phyloP scores from a whole-genome alignment of 1,140 invertebrate genomes.

The Pseudomyrmex sp. region DNA sequence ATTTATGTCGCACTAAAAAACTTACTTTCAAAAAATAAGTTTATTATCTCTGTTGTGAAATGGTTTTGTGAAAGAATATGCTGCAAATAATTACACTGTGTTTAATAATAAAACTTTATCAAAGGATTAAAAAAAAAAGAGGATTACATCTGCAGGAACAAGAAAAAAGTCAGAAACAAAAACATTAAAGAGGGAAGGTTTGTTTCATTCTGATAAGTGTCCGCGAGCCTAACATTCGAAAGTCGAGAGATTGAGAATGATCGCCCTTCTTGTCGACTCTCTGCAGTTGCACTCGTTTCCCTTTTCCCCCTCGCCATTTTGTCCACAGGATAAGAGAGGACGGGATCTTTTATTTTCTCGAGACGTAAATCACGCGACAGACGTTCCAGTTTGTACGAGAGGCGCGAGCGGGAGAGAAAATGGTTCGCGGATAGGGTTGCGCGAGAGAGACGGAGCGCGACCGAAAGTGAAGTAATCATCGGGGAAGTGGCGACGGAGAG shows the following conservation, averaged over 20 bases:
- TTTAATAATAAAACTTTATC: too few species aligned
- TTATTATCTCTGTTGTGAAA: too few species aligned
- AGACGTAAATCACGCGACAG: constrained; percentile 81
- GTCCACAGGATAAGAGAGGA: background rate
- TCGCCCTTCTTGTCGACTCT: constrained; percentile 63
- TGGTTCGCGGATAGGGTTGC: background rate
- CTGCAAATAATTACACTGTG: too few species aligned
- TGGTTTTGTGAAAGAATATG: background rate
- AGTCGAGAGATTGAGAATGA: constrained; percentile 75
- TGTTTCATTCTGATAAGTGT: constrained; percentile 56
- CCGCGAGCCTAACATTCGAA: constrained; percentile 45
- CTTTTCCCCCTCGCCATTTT: constrained; percentile 18
- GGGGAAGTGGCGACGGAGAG: constrained; percentile 29
- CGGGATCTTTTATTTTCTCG: constrained; percentile 74
- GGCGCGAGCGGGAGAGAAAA: constrained; percentile 18
- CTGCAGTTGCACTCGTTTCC: constrained; percentile 64
- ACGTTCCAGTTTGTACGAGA: constrained; percentile 73
- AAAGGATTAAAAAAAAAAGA: background rate
- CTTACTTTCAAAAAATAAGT: too few species aligned
- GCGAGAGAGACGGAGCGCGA: constrained; percentile 33
- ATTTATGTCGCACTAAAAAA: too few species aligned
- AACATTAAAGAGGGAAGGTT: background rate
- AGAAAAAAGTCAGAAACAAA: background rate
- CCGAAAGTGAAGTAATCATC: constrained; percentile 60
- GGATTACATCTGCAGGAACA: background rate